Percentiles rank a stretch among this genome's conserved stretches.
Conservation (phyloP, 2,888 invertebrate species). For the Tribolium freemani region DNA sequence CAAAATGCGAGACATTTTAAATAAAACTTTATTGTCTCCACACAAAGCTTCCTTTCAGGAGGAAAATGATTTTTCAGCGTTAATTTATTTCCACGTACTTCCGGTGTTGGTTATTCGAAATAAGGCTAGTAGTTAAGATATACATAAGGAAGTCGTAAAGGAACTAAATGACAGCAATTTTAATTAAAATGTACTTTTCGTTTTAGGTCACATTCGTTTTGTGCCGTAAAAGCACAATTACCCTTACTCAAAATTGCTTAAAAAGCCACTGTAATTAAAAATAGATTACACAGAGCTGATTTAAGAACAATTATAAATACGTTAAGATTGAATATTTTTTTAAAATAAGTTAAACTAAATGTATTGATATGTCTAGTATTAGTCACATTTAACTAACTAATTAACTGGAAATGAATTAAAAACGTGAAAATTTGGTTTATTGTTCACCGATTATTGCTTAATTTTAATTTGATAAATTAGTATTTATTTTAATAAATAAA, state of each 20-base stretch:
- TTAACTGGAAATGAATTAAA: no score
- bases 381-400: no score
- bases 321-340: not conserved
- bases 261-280: not conserved
- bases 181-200: not conserved
- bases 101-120: not conserved
- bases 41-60: not conserved
- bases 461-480: no score
- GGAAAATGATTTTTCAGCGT: not conserved
- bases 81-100: not conserved
- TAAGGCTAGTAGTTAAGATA: not conserved
- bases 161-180: not conserved
- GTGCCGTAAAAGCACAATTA: not conserved
- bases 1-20: not conserved
- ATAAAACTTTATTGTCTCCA: not conserved
- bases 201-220: not conserved
- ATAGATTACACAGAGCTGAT: not conserved
- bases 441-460: no score
- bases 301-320: not conserved
- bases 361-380: no score
- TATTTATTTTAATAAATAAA: no score
- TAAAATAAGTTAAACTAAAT: not conserved
- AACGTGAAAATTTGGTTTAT: no score
- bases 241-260: not conserved
- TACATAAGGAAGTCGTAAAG: not conserved